Conservation (phyloP, 2,888 invertebrate genomes). For the Agrenia bidenticulata region DNA sequence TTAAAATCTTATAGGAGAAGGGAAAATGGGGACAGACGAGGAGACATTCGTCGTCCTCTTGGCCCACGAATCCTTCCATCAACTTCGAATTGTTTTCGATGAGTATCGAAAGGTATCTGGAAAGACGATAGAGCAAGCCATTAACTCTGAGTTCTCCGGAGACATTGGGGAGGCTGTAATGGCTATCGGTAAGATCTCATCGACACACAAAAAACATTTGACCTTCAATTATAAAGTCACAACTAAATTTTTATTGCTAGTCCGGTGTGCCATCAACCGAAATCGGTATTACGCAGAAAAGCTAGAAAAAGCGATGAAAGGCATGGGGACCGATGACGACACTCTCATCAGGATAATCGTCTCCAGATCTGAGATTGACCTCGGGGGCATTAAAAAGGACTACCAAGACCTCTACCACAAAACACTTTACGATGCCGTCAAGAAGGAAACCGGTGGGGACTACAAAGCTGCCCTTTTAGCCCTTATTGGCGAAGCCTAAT, state of each 20-base stretch:
- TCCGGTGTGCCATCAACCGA: constrained; percentile 22
- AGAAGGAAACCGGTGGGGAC: constrained; percentile 69
- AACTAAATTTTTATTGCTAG: not conserved
- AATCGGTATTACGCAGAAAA: constrained; percentile 36
- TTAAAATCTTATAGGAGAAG: constrained; percentile 59
- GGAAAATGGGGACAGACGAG: constrained; percentile 71
- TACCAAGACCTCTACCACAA: constrained; percentile 32
- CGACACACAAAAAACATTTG: too few species aligned
- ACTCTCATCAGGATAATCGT: constrained; percentile 43
- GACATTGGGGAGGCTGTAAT: constrained; percentile 68
- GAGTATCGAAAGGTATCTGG: constrained; percentile 72
- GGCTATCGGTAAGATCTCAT: constrained; percentile 62
- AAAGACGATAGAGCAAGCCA: constrained; percentile 70
- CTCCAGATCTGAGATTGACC: constrained; percentile 37
- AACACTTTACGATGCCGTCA: constrained; percentile 35
- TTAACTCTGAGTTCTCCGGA: constrained; percentile 63
- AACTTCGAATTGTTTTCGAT: constrained; percentile 68
- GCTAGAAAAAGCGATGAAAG: constrained; percentile 43
- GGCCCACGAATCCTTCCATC: constrained; percentile 72
- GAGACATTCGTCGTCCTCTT: constrained; percentile 71
- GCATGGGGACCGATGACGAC: constrained; percentile 39
- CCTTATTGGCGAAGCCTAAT: constrained; percentile 62
- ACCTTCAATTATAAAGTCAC: constrained; percentile 51
- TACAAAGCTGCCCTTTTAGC: constrained; percentile 66
- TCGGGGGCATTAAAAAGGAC: constrained; percentile 40